Base-by-base conservation (phyloP, 2,113 vertebrate genomes). In the Oncorhynchus kisutch region DNA sequence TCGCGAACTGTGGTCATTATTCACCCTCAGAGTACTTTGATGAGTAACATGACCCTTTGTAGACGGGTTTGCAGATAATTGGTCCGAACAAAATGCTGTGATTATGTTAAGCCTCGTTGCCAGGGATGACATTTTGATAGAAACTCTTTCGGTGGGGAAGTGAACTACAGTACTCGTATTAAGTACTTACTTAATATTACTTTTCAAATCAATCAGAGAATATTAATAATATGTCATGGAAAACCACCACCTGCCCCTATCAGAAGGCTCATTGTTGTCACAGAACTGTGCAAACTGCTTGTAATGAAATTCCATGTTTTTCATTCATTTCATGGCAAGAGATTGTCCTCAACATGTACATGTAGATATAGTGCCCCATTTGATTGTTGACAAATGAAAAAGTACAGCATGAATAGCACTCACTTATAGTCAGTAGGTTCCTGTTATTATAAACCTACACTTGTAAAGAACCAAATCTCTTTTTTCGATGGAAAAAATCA, bases 31-130 rank as follows among this genome's bases (percentile, higher is more conserved):
- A 67, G 90, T 89, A 75, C 84, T 92, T 90, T 92, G 91, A 95
- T 94, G 93, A 94, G 94, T 93, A 94, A 95, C 92, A 89, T 89
- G 93, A 93, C 87, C 89, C 93, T 93, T 89, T 82, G 87, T 89
- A 86, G 89, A 87, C 86, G 92, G 90, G 74, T 85, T 91, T 91
- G 88, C 83, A 82, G 78, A 92, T 93, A 94, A 93, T 92, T 89
- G 85, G 12, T 31, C 22, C 82, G 85, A 91, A 86, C 87, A 91
- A 92, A 94, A 91, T 84, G 74, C 83, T 66, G 68, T 90, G 29
- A 89, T 93, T 84, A 87, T 82, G 83, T 94, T 93, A 88, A 93
- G 83, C 85, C 80, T 85, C 79, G 90, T 73, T 72, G 69, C 68
- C 48, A 71, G 31, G 49, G 68, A 74, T 73, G 72, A 83, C 70